Evolutionary conservation across 2,888 invertebrate genomes (phyloP).

Genomic region (Julus scandinavius): DNA sequence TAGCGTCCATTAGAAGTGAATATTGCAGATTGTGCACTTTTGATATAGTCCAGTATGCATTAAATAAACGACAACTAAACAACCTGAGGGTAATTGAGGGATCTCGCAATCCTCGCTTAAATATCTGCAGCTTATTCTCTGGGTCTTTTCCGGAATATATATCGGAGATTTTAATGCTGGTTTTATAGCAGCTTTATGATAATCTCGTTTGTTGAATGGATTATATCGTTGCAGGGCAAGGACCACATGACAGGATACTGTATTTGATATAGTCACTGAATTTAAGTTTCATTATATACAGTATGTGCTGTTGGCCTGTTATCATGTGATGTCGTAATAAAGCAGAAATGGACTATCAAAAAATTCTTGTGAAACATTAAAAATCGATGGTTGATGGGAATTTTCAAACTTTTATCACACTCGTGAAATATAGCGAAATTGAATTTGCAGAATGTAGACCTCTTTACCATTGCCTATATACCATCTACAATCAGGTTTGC

Average conservation of each 20-base stretch:
- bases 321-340: too few relatives aligned
- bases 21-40: slow-evolving; percentile 44
- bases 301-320: too few relatives aligned
- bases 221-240: not conserved
- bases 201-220: slow-evolving; percentile 41
- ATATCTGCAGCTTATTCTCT: not conserved
- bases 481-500: too few relatives aligned
- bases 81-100: slow-evolving; percentile 10
- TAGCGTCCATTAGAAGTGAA: slow-evolving; percentile 39
- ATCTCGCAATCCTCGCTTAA: not conserved
- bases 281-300: too few relatives aligned
- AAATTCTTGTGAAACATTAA: too few relatives aligned
- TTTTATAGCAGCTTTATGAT: slow-evolving; percentile 14
- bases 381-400: too few relatives aligned
- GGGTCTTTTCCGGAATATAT: not conserved
- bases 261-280: too few relatives aligned
- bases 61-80: slow-evolving; percentile 4
- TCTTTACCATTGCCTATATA: not conserved
- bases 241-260: not conserved
- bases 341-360: too few relatives aligned
- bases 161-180: slow-evolving; percentile 25
- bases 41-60: not conserved
- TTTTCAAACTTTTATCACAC: too few relatives aligned
- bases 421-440: not conserved
- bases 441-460: not conserved